Conservation (phyloP, 1,140 invertebrate genomes). For the Drosophila ficusphila region DNA sequence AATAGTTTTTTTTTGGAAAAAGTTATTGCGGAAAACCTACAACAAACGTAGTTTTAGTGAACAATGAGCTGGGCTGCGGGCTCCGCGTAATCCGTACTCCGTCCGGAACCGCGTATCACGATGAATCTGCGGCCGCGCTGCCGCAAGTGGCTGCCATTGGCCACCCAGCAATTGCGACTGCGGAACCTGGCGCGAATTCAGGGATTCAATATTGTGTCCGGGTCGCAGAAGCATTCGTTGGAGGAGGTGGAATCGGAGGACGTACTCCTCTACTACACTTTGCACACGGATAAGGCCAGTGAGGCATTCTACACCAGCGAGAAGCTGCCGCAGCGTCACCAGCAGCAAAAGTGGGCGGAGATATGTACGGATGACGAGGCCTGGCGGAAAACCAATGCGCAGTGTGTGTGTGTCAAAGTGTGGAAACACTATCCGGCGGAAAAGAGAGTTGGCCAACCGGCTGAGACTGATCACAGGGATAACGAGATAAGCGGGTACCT, state of each 20-base stretch:
- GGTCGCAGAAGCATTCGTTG: background rate
- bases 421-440: conserved; percentile 59
- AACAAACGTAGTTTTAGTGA: conserved; percentile 27
- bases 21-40: conserved; percentile 43
- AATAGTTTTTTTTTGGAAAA: conserved; percentile 43
- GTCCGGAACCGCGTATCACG: conserved; percentile 2
- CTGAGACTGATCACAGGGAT: conserved; percentile 55
- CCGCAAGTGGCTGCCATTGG: conserved; percentile 87
- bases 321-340: conserved; percentile 87
- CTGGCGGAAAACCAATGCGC: conserved; percentile 75
- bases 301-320: conserved; percentile 95
- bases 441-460: conserved; percentile 13
- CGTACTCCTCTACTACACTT: conserved; percentile 89
- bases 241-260: conserved; percentile 66
- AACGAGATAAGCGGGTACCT: conserved; percentile 4
- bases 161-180: conserved; percentile 88
- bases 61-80: conserved; percentile 34
- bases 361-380: conserved; percentile 66
- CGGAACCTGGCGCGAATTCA: conserved; percentile 90
- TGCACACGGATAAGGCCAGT: conserved; percentile 90
- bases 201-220: conserved; percentile 85
- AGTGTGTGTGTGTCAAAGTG: conserved; percentile 78
- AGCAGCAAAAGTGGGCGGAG: conserved; percentile 87
- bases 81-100: conserved; percentile 39
- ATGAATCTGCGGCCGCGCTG: conserved; percentile 87